A percentile compares a stretch with the other conserved stretches of the same genome.
These are phyloP conservation scores for Propsilocerus akamusi DNA, from an alignment of 1,140 invertebrate species.

Conservation along the genomic window DNA sequence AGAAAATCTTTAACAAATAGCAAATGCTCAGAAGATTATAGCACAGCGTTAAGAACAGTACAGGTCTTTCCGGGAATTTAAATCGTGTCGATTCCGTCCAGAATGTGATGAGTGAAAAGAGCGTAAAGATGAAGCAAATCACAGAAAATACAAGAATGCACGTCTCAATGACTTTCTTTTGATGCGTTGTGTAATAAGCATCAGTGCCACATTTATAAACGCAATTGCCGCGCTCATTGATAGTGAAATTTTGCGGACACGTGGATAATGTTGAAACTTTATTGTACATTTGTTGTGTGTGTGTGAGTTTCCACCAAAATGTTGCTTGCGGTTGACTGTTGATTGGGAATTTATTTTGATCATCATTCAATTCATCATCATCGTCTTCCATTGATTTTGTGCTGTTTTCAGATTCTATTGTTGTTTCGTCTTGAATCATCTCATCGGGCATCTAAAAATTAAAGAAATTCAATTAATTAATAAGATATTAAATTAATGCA, in stretches of 20 bases:
- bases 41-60: conserved; percentile 73
- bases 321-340: conserved; percentile 1
- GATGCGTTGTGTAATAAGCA: conserved; percentile 48
- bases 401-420: neutral
- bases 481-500: neutral
- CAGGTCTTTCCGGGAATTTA: conserved; percentile 66
- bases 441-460: neutral
- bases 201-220: conserved; percentile 46
- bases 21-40: conserved; percentile 54
- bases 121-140: conserved; percentile 66
- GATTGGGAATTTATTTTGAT: neutral
- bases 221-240: conserved; percentile 26
- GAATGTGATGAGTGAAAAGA: conserved; percentile 74
- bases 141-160: conserved; percentile 74
- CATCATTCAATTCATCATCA: neutral
- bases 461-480: neutral
- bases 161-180: conserved; percentile 54
- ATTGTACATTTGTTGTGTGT: conserved; percentile 8
- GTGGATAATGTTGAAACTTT: conserved; percentile 9
- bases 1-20: conserved; percentile 22
- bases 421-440: neutral
- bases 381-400: neutral
- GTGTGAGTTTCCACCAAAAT: conserved; percentile 5
- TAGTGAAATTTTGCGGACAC: conserved; percentile 21
- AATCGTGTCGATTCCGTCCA: conserved; percentile 68